phyloP scores from a whole-genome alignment of 2,888 invertebrate species.

The Melolontha melolontha region DNA sequence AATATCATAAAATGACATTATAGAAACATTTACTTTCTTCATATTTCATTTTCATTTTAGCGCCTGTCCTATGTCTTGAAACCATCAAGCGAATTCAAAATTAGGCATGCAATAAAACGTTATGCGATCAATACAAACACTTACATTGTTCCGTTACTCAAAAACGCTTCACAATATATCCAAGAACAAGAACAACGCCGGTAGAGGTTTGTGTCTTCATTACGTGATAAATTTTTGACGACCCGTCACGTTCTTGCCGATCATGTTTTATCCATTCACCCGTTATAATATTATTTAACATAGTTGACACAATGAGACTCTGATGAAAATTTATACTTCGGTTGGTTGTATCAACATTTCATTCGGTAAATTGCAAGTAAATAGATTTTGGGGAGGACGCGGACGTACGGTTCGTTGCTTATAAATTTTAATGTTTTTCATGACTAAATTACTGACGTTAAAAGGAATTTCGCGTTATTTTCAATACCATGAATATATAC shows the following conservation, averaged over 20 bases:
- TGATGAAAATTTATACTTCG: constrained; percentile 13
- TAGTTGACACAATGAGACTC: neutral
- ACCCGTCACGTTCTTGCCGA: constrained; percentile 11
- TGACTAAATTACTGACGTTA: constrained; percentile 12
- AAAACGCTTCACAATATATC: constrained; percentile 6
- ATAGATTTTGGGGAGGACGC: neutral
- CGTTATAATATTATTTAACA: constrained; percentile 29
- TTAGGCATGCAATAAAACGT: neutral
- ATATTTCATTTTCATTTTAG: too few relatives aligned
- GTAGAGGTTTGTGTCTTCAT: constrained; percentile 12
- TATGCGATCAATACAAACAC: neutral
- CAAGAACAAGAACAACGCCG: neutral
- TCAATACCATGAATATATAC: neutral
- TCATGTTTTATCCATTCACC: constrained; percentile 15
- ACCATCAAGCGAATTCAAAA: neutral
- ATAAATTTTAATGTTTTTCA: constrained; percentile 10
- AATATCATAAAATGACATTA: too few relatives aligned
- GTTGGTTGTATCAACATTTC: constrained; percentile 6
- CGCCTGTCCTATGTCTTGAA: neutral
- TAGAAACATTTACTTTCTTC: too few relatives aligned
- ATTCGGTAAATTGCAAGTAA: constrained; percentile 11
- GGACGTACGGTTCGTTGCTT: constrained; percentile 12
- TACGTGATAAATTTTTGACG: constrained; percentile 24
- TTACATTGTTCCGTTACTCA: constrained; percentile 5
- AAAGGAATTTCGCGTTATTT: constrained; percentile 21